These are phyloP conservation scores for Aldrovandia affinis DNA, from an alignment of 2,797 vertebrate genomes.

Conservation along the genomic window DNA sequence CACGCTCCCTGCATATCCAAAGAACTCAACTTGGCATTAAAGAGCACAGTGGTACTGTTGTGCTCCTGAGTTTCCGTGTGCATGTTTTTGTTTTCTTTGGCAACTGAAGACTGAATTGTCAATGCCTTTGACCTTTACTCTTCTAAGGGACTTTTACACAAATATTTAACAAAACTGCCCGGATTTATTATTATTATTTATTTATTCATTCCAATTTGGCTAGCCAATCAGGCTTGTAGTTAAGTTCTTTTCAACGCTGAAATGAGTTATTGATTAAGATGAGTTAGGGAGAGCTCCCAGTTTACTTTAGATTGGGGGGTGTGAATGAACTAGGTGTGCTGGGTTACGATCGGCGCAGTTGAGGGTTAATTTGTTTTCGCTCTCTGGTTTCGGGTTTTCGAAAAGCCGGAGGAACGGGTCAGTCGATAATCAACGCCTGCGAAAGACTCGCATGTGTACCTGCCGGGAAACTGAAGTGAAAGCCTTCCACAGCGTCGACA, in stretches of 20 bases:
- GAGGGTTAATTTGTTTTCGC: not conserved
- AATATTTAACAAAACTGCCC: not conserved
- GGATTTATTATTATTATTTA: not conserved
- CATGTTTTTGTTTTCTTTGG: too few species aligned
- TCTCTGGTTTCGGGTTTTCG: not conserved
- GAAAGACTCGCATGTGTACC: not conserved
- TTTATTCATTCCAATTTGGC: not conserved
- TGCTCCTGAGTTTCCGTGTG: too few species aligned
- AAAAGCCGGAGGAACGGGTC: not conserved
- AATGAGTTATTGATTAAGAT: not conserved
- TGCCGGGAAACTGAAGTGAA: not conserved
- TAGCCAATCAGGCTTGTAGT: not conserved
- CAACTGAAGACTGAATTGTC: too few species aligned
- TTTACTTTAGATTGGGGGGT: too few species aligned
- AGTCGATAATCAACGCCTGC: not conserved
- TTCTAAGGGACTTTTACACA: too few species aligned
- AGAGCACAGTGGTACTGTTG: too few species aligned
- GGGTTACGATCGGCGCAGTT: not conserved
- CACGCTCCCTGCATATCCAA: too few species aligned
- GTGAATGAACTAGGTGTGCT: too few species aligned
- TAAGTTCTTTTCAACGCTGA: not conserved
- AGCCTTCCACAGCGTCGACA: not conserved
- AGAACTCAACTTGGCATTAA: too few species aligned
- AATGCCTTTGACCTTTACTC: too few species aligned
- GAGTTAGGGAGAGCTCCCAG: too few species aligned